These are phyloP conservation scores for Xiphophorus birchmanni DNA, from an alignment of 2,797 vertebrate species.

Conservation along the genomic window DNA sequence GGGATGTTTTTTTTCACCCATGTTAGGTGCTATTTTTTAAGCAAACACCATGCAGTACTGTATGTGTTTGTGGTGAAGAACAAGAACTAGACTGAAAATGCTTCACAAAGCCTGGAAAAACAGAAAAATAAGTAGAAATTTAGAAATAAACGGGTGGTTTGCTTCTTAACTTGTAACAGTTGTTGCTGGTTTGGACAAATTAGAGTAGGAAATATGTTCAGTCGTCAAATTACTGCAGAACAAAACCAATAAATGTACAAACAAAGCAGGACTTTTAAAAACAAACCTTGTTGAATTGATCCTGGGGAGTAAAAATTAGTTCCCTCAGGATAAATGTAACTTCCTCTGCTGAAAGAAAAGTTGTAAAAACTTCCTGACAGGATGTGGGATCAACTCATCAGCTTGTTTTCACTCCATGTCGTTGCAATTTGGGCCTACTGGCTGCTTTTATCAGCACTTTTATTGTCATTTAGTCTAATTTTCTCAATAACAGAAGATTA, in stretches of 20 bases:
- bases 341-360: constrained; percentile 18
- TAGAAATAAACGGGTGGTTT: not conserved
- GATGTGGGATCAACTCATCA: constrained; percentile 3
- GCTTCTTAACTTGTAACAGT: not conserved
- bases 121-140: not conserved
- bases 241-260: not conserved
- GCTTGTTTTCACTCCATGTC: not conserved
- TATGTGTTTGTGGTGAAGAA: not conserved
- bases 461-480: not conserved
- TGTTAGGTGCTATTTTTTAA: not conserved
- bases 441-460: not conserved
- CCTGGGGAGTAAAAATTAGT: not conserved
- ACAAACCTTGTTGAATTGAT: not conserved
- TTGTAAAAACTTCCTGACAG: constrained; percentile 4
- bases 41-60: not conserved
- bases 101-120: not conserved
- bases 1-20: not conserved
- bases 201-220: not conserved
- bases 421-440: not conserved
- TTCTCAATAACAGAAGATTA: not conserved
- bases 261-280: not conserved
- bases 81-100: not conserved
- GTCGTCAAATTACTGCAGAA: not conserved
- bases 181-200: not conserved
- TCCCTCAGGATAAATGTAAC: constrained; percentile 9